Evolutionary conservation across 2,113 vertebrate genomes (phyloP).

Genomic region (Peromyscus polionotus): DNA sequence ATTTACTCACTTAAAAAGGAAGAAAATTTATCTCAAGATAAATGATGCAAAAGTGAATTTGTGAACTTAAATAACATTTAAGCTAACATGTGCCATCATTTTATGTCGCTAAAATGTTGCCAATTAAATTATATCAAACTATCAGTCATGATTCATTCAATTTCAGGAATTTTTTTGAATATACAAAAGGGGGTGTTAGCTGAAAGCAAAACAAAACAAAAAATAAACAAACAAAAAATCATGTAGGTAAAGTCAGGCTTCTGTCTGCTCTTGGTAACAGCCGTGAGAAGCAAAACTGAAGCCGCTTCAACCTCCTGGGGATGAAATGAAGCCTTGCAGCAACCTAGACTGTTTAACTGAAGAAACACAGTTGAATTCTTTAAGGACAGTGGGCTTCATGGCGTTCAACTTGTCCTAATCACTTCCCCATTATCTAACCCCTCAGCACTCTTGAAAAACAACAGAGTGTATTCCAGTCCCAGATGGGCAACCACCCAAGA

Average conservation of each 20-base stretch:
- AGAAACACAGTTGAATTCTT: neutral
- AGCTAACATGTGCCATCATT: neutral
- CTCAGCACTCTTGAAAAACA: neutral
- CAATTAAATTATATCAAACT: neutral
- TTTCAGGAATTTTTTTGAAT: neutral
- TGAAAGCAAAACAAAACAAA: neutral
- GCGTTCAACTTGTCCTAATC: neutral
- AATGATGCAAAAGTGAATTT: neutral
- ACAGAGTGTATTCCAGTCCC: no score
- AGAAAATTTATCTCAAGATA: neutral
- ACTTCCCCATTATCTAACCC: no score
- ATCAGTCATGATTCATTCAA: neutral
- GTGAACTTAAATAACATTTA: neutral
- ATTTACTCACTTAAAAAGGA: neutral
- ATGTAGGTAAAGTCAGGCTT: neutral
- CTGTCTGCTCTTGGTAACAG: neutral
- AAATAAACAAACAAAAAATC: neutral
- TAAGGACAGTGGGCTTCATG: neutral
- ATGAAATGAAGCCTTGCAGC: neutral
- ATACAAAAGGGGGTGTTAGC: neutral
- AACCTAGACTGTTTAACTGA: neutral
- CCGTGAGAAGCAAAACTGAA: neutral
- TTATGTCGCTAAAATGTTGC: neutral
- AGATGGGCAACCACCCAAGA: neutral
- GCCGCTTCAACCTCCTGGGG: neutral